Base-by-base conservation (phyloP, 1,140 invertebrate species). In the Berghia stephanieae region DNA sequence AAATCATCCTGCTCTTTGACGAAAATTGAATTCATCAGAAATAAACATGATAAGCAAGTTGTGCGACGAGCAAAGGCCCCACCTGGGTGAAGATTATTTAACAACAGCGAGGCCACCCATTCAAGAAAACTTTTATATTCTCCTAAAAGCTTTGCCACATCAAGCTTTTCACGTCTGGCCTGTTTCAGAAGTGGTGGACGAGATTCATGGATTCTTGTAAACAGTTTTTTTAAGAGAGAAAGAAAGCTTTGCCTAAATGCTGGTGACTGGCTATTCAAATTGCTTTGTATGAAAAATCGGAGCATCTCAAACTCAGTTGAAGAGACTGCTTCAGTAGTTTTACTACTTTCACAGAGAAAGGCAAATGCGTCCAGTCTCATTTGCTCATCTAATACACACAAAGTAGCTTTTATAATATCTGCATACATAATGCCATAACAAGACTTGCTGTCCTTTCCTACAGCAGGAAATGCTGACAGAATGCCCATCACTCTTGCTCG, bases 281-380 rank as follows among this genome's bases (percentile, higher is more conserved):
- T 96, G 82, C 92, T 92, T 21, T 88, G 85, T 31, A 95, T 84
- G 88, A 94, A 95, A 38, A 86, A 84, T n/a, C 92, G 83, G 43
- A 96, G 88, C n/a, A 94, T 89, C 18, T 92, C 84, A 24, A 96
- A 90, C 86, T 96, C 95, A 68, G 86, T 86, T 3, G 81, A 21
- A 1, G 88, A 89, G 76, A 94, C 92, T 0, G 86, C 49, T 85
- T 95, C 93, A 21, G 95, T 94, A 21, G 92, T 93, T 85, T 94
- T 94, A 60, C 92, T 92, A 18, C 92, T 94, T 82, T 95, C 94
- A 75, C 94, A 92, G 18, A 97, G 84, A 8, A 96, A 87, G 3
- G 92, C 91, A 75, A 96, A 90, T 0, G 92, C 92, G 80, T 90
- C 90, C 21, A 91, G 83, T 69, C 90, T 76, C 81, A 92, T 91